Conservation (phyloP, 2,797 vertebrate genomes). For the Sebastes vulpes region DNA sequence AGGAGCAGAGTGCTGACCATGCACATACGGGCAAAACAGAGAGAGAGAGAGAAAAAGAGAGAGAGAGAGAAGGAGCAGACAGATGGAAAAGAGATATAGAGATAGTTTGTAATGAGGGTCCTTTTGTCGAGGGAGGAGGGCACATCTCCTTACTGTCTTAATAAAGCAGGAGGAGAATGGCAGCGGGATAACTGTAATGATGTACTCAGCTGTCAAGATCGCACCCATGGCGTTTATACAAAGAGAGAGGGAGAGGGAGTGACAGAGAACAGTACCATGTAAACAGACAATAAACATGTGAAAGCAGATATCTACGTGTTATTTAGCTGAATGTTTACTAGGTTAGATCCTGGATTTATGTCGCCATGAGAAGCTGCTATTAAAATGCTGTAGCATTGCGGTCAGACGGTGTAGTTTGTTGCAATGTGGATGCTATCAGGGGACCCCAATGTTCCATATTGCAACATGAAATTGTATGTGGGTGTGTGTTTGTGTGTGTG, state of each 20-base stretch:
- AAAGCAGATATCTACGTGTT: not conserved
- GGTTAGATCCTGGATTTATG: not conserved
- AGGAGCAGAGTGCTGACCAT: constrained; percentile 70
- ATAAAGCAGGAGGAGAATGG: constrained; percentile 61
- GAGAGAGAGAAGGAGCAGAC: constrained; percentile 1
- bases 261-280: not conserved
- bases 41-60: constrained; percentile 17
- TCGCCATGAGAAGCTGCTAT: not conserved
- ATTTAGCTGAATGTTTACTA: not conserved
- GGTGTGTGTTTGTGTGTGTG: constrained; percentile 11
- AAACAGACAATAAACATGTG: not conserved
- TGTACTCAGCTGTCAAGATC: constrained; percentile 52
- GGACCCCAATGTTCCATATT: constrained; percentile 28
- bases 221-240: constrained; percentile 43
- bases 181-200: constrained; percentile 59
- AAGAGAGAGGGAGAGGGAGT: not conserved
- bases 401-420: constrained; percentile 18
- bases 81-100: constrained; percentile 46
- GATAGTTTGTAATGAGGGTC: constrained; percentile 63
- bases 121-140: constrained; percentile 54
- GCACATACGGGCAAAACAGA: constrained; percentile 51
- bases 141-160: constrained; percentile 50
- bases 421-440: constrained; percentile 23
- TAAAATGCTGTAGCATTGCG: not conserved
- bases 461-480: constrained; percentile 37